Evolutionary conservation across 2,797 vertebrate genomes (phyloP), one percentile per base, ranked within the genome.

Genomic region (Aphelocoma californica): DNA sequence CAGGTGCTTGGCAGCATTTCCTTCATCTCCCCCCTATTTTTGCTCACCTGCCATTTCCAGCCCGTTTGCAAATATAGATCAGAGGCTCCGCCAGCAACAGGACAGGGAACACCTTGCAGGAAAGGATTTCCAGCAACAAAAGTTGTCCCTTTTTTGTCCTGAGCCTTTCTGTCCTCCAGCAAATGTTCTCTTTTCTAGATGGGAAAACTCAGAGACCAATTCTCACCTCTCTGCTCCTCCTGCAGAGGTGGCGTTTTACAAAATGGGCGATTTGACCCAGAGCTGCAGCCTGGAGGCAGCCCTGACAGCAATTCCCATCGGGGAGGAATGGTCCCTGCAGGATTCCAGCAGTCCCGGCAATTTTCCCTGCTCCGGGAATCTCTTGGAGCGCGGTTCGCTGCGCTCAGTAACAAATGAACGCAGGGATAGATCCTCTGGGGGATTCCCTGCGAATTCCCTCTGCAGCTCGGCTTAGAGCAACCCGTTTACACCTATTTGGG

Each of bases 91-190:
- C 9, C 45, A 78, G 81, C 87, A 71, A 13, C 48, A 61, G 79
- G 79, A 91, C 75, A 82, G n/a, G 54, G 88, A 95, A 75, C 94
- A 95, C 92, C 85, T 89, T 82, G 62, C 26, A 36, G 85, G 81
- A 79, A 51, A 67, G 34, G 36, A 32, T 29, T 47, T 79, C 58
- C 28, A 53, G 42, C 70, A 61, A 40, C 65, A 60, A 13, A 45
- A 34, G 10, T 9, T 26, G 26, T 21, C 18, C 36, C 14, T 26
- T 53, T 72, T 54, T 21, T 14, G 5, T 6, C 72, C 54, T 20
- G 31, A 58, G 19, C 31, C 24, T 86, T 91, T 53, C 62, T 42
- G 7, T 64, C 78, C 66, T 26, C 44, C 13, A 14, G 20, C 18
- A 47, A 79, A 28, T 3, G 13, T 54, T 62, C 19, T 18, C 9